Base-by-base conservation (phyloP, 2,113 vertebrate species). In the Elgaria multicarinata region DNA sequence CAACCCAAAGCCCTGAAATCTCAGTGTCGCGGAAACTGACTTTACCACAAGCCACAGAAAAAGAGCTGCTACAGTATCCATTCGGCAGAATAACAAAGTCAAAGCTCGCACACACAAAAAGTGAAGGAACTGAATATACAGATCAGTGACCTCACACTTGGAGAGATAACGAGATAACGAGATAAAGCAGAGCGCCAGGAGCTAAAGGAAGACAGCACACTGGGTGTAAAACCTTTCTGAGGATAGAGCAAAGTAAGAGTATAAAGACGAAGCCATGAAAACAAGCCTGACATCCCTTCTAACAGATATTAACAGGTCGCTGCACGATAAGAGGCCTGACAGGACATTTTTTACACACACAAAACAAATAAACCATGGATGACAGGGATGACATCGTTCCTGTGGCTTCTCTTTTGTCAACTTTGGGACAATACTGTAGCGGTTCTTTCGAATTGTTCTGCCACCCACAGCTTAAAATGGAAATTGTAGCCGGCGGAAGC, bases 61-160 rank as follows among this genome's bases (percentile, higher is more conserved):
- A 31, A 10, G 2, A 46, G 58, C 5, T 36, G 3, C 39, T 78
- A 22, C 58, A 50, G 16, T 66, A 46, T 77, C 58, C 58, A n/a
- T 78, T 50, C 42, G 44, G 39, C 42, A 78, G 42, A 66, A 66
- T 33, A 20, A 24, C 58, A 76, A 69, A 69, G 66, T n/a, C 1
- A 71, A 76, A 44, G 7, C 72, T 64, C 20, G 12, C 66, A 77
- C 46, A 50, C 3, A 50, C 46, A 50, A 64, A 66, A 16, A n/a
- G 26, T 46, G 58, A 50, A 46, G 42, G 42, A 67, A n/a, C 55
- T 78, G 66, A 36, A 87, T 77, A 77, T n/a, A 78, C 28, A 78
- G 58, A 66, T 78, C 42, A 50, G 85, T 87, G 85, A 66, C 42
- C 85, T 66, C 55, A 33, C 74, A 87, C 75, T 78, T 46, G 58